Base-by-base conservation (phyloP, 2,113 vertebrate genomes). In the Herpetotheres cachinnans region DNA sequence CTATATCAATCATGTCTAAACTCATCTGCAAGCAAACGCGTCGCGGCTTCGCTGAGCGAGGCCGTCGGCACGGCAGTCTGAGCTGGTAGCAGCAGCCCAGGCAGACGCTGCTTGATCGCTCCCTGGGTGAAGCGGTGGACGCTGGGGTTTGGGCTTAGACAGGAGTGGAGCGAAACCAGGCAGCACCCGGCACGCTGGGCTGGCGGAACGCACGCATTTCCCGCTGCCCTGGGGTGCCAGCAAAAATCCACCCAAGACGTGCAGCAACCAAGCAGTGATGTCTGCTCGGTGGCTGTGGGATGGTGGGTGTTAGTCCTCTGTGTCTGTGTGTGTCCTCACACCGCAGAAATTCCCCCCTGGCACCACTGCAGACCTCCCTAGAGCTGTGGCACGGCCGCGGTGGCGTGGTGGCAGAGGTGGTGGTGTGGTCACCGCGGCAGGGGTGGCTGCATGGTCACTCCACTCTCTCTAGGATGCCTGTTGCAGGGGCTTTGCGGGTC, bases 191-290 rank as follows among this genome's bases (percentile, higher is more conserved):
- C n/a, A n/a, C 25, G 2, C 34, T 6, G 42, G 40, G 42, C 42
- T 58, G 42, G n/a, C 1, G 10, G 42, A 30, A 2, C 11, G 12
- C 8, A 4, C 3, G 9, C 0, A 3, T 14, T 29, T 19, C 44
- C 29, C 1, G 1, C n/a, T 42, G 52, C 25, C 20, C 16, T 1
- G 54, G 16, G 25, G 11, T 20, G 5, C 62, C 67, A n/a, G 36
- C 25, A 52, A 46, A 24, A 19, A 25, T 9, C 46, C 55, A 11
- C 54, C 44, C 54, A 6, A 49, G n/a, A 16, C 2, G 13, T 20
- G 52, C 22, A 16, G 22, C 44, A 16, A 5, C 65, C 42, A 4
- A 21, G 65, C 52, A 32, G 21, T 3, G 18, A 15, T 1, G 5
- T 50, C 36, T 27, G 22, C 27, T 7, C 9, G 54, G 34, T 49